Percentiles rank a stretch among this genome's conserved stretches.
phyloP scores from a whole-genome alignment of 2,113 vertebrate species.

The Agapornis roseicollis region DNA sequence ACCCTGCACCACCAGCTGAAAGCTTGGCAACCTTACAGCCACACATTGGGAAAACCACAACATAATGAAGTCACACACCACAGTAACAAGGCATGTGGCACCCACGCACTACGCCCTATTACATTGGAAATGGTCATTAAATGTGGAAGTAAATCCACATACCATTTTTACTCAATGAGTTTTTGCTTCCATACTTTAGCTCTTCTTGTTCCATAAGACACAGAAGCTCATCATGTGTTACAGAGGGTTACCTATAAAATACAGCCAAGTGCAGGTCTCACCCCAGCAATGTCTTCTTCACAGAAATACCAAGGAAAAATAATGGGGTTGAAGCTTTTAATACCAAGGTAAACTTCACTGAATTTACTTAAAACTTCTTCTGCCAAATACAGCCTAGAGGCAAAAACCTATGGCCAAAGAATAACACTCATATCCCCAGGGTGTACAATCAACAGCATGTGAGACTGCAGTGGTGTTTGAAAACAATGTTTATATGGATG shows the following conservation, averaged over 20 bases:
- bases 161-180: background rate
- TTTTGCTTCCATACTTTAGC: background rate
- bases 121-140: background rate
- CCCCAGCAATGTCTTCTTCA: background rate
- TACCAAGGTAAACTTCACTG: background rate
- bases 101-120: background rate
- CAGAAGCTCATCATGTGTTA: background rate
- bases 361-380: background rate
- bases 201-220: background rate
- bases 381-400: background rate
- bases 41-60: background rate
- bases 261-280: background rate
- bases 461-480: background rate
- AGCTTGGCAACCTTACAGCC: background rate
- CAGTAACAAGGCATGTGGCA: background rate
- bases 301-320: background rate
- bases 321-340: background rate
- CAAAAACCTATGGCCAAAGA: background rate
- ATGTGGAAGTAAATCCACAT: background rate
- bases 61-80: background rate
- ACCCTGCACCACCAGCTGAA: background rate
- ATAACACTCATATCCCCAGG: background rate
- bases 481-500: background rate
- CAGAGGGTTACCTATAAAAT: background rate
- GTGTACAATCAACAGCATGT: background rate